phyloP scores from a whole-genome alignment of 2,888 invertebrate species.

The Tiliacea aurago region DNA sequence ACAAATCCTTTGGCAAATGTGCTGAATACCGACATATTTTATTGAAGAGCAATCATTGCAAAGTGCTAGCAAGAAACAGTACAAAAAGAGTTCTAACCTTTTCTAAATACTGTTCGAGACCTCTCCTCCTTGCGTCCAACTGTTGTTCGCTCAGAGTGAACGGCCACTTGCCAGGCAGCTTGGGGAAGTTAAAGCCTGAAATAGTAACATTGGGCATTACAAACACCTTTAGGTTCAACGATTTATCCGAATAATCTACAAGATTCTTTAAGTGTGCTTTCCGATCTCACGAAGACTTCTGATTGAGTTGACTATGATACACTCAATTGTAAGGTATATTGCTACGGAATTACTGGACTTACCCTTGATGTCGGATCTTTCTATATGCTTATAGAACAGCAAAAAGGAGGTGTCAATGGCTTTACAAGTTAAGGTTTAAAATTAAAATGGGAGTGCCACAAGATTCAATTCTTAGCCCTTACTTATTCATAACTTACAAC shows the following conservation, averaged over 20 bases:
- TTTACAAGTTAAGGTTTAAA: not conserved
- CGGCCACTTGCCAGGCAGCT: slow-evolving; percentile 99
- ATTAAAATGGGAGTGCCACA: not conserved
- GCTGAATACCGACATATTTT: not conserved
- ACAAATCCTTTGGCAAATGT: not conserved
- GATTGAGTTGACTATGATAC: not conserved
- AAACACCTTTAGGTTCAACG: not conserved
- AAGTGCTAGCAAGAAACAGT: not conserved
- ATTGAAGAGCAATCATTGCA: not conserved
- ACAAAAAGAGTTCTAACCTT: slow-evolving; percentile 87
- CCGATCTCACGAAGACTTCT: not conserved
- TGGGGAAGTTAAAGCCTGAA: slow-evolving; percentile 97
- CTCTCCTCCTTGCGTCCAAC: slow-evolving; percentile 97
- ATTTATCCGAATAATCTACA: not conserved
- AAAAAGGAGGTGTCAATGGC: not conserved
- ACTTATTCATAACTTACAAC: not conserved
- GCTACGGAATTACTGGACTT: not conserved
- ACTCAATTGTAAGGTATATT: not conserved
- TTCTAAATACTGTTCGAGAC: slow-evolving; percentile 99
- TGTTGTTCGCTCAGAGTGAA: slow-evolving; percentile 99
- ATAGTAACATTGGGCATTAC: slow-evolving; percentile 3
- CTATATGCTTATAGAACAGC: not conserved
- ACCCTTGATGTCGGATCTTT: not conserved
- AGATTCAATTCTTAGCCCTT: slow-evolving; percentile 8
- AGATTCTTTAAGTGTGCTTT: not conserved